Evolutionary conservation across 23 tunicate species (phyloP), one percentile per base, ranked within the genome.

Genomic region (Phallusia fumigata): DNA sequence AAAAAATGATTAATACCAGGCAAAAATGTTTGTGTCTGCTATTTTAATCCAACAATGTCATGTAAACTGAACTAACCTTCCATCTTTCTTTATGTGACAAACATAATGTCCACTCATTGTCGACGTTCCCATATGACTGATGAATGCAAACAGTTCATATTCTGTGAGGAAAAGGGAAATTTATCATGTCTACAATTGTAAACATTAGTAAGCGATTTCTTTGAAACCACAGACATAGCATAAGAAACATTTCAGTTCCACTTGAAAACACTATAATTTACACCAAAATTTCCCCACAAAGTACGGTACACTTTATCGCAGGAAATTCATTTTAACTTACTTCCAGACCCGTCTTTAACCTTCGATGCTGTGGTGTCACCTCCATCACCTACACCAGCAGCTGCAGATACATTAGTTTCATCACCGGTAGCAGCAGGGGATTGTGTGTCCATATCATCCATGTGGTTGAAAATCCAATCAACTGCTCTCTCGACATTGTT

Each of bases 71-170:
- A 53, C 85, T 31, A 18, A 89, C 89, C 87, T 88, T 22, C 90
- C 90, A 80, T 92, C 85, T 44, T 88, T 86, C 65, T 88, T 97
- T 1, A 97, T 90, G 83, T 97, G 99, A 52, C 97, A 92, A 2
- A 97, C 99, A 80, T 97, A 97, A 77, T 97, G 99, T 19, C 99
- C 99, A 69, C 99, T 85, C 83, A 93, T 51, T 22, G 97, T 97
- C 19, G 97, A 92, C 21, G 94, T 83, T 33, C 99, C 99, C 97
- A 92, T 92, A 75, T 97, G 99, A 35, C 94, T 88, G 74, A 97
- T 86, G 73, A 97, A 97, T 0, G 99, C 99, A 28, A 86, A 83
- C 31, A 97, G 84, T 35, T 93, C 91, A 85, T 97, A 97, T n/a
- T 90, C 84, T 84, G 81, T 18, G 26, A 73, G 31, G 30, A 36